phyloP scores from a whole-genome alignment of 2,113 vertebrate species.

The Oceanites oceanicus region DNA sequence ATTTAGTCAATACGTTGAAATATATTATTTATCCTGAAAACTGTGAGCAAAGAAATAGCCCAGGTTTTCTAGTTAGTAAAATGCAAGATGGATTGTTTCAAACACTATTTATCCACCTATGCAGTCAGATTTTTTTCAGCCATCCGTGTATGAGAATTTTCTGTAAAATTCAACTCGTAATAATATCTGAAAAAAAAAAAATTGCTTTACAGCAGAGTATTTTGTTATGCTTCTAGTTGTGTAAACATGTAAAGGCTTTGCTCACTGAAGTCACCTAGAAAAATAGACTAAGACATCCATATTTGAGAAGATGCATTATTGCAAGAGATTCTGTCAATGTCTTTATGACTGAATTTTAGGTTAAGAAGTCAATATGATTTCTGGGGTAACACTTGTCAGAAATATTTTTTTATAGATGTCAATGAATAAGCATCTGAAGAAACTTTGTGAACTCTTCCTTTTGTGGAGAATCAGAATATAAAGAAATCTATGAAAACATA shows the following conservation, averaged over 20 bases:
- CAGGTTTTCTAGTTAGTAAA: neutral
- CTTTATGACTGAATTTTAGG: neutral
- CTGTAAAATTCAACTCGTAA: neutral
- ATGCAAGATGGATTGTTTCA: neutral
- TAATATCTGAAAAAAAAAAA: neutral
- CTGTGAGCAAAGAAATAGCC: neutral
- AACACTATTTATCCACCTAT: neutral
- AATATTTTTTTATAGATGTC: neutral
- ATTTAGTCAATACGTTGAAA: neutral
- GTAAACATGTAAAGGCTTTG: neutral
- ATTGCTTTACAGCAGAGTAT: neutral
- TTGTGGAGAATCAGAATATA: neutral
- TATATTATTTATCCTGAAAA: neutral
- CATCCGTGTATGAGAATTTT: neutral
- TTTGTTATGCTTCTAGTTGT: neutral
- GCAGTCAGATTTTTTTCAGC: neutral
- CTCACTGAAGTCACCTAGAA: neutral
- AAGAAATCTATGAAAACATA: neutral
- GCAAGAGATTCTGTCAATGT: neutral
- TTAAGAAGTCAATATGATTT: neutral
- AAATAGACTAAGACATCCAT: neutral
- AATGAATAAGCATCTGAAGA: neutral
- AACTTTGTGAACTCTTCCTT: neutral
- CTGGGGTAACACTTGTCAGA: neutral
- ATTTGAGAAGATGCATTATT: neutral